Conservation (phyloP, 2,888 invertebrate genomes). For the Eremobia ochroleuca region DNA sequence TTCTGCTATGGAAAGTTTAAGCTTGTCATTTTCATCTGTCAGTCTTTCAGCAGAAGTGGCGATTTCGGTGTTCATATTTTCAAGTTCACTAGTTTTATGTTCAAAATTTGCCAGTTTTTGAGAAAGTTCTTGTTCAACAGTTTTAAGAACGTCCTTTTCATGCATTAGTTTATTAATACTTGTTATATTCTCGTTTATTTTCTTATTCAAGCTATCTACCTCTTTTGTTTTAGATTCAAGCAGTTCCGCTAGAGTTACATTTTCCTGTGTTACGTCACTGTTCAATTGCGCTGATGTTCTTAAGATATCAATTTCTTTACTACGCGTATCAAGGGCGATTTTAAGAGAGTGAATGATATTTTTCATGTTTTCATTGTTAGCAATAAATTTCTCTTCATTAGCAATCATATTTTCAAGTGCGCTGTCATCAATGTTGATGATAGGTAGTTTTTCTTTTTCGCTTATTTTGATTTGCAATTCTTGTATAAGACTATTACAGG, state of each 20-base stretch:
- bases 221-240: constrained; percentile 72
- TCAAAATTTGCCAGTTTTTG: constrained; percentile 67
- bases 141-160: constrained; percentile 69
- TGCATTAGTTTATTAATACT: constrained; percentile 72
- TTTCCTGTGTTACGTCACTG: constrained; percentile 35
- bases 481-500: constrained; percentile 79
- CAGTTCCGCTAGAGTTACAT: constrained; percentile 65
- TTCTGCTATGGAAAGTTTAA: constrained; percentile 62
- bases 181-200: constrained; percentile 70
- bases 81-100: constrained; percentile 65
- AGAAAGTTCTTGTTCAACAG: constrained; percentile 70
- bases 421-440: constrained; percentile 72
- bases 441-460: constrained; percentile 71
- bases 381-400: constrained; percentile 82
- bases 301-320: constrained; percentile 78
- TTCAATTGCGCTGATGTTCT: constrained; percentile 68
- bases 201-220: constrained; percentile 65
- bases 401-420: constrained; percentile 79
- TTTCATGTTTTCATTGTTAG: constrained; percentile 85
- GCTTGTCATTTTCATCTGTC: constrained; percentile 69
- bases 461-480: constrained; percentile 80
- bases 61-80: constrained; percentile 68
- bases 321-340: constrained; percentile 75
- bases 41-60: constrained; percentile 62
- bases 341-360: constrained; percentile 83